Percentiles rank a stretch among this genome's conserved stretches.
phyloP scores from a whole-genome alignment of 2,113 vertebrate genomes.

The Rhynchomys soricoides region DNA sequence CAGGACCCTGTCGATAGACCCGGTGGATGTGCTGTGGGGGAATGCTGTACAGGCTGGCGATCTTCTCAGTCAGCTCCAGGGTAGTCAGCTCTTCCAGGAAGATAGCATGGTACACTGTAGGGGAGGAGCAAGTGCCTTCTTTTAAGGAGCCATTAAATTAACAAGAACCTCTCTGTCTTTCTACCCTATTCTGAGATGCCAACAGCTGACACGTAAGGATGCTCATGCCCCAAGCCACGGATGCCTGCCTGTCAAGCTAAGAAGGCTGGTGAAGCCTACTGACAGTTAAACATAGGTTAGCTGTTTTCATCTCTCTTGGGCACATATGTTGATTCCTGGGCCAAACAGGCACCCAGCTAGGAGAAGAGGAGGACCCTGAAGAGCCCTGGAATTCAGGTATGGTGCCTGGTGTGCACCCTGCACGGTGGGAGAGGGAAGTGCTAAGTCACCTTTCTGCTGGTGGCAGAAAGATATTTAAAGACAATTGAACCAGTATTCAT shows the following conservation, averaged over 20 bases:
- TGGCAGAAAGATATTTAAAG: neutral
- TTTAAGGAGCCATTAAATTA: neutral
- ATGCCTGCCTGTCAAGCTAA: neutral
- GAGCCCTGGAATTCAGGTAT: neutral
- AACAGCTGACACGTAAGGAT: neutral
- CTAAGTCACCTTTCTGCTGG: neutral
- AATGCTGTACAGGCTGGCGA: slow-evolving; percentile 93
- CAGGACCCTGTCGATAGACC: slow-evolving; percentile 93
- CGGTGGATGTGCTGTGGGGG: slow-evolving; percentile 92
- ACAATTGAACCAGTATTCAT: neutral
- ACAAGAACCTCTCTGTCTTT: rapidly evolving
- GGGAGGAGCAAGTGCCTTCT: neutral
- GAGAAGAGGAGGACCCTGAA: neutral
- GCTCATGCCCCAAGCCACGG: neutral
- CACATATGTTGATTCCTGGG: neutral
- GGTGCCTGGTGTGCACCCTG: rapidly evolving
- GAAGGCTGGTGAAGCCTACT: rapidly evolving
- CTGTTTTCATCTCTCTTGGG: neutral
- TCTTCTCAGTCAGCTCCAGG: slow-evolving; percentile 93
- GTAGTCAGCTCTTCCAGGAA: slow-evolving; percentile 94
- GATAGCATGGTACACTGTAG: slow-evolving; percentile 94
- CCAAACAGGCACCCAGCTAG: neutral
- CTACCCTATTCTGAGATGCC: neutral
- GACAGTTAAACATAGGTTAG: neutral
- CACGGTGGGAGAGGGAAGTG: neutral